phyloP scores from a whole-genome alignment of 1,140 invertebrate species.

The Drosophila eugracilis region DNA sequence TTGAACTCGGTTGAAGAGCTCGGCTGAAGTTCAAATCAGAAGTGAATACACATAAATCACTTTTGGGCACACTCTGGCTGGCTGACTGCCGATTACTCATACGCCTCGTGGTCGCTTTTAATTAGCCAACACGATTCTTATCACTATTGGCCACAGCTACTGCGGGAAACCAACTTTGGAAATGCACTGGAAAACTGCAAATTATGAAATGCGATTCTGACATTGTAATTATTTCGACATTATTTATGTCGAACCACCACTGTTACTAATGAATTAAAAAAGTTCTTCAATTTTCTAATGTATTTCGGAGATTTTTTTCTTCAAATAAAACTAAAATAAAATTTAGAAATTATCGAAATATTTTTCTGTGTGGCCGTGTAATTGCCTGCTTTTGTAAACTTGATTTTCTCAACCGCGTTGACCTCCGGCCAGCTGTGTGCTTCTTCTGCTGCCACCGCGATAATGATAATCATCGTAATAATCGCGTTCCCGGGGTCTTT shows the following conservation, averaged over 20 bases:
- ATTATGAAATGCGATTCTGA: background rate
- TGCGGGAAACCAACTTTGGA: conserved; percentile 18
- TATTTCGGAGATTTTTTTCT: too few species aligned
- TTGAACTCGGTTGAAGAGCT: conserved; percentile 59
- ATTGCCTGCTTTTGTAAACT: conserved; percentile 71
- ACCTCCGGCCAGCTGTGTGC: conserved; percentile 70
- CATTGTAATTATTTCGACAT: too few species aligned
- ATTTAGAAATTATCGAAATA: conserved; percentile 1
- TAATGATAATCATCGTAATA: conserved; percentile 44
- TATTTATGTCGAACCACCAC: too few species aligned
- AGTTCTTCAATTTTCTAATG: background rate
- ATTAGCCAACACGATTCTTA: conserved; percentile 50
- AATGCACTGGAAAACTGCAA: conserved; percentile 9
- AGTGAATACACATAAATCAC: conserved; percentile 54
- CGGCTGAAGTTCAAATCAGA: conserved; percentile 59
- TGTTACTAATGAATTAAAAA: too few species aligned
- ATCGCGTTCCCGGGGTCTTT: conserved; percentile 33
- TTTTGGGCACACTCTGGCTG: conserved; percentile 42
- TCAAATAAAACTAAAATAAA: too few species aligned
- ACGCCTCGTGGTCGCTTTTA: conserved; percentile 49
- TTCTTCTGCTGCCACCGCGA: conserved; percentile 26
- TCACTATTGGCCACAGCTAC: conserved; percentile 36
- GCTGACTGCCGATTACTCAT: conserved; percentile 43
- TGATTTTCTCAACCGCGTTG: conserved; percentile 71
- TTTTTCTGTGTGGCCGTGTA: conserved; percentile 51